Percentiles rank a stretch among this genome's conserved stretches.
phyloP scores from a whole-genome alignment of 1,140 invertebrate species.

The Maconellicoccus hirsutus region DNA sequence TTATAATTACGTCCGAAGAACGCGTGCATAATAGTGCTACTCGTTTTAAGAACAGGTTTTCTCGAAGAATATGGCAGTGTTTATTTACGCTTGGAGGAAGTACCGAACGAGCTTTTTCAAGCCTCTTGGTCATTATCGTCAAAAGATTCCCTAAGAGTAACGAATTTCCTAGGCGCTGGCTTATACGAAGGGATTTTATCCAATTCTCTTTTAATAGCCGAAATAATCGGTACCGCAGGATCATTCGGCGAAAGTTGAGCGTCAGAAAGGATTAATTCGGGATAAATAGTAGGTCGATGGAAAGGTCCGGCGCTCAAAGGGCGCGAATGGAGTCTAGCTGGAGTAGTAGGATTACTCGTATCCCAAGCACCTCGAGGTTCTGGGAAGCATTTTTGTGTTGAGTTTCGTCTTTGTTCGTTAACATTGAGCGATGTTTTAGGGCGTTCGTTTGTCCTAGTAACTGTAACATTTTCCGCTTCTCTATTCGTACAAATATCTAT shows the following conservation, averaged over 20 bases:
- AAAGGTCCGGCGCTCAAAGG: constrained; percentile 49
- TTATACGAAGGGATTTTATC: constrained; percentile 35
- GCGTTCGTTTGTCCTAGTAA: background rate
- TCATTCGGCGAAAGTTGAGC: constrained; percentile 40
- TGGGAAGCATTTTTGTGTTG: background rate
- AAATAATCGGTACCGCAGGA: constrained; percentile 49
- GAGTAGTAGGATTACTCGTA: constrained; percentile 34
- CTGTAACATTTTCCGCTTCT: background rate
- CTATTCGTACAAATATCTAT: constrained; percentile 1
- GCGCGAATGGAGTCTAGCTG: constrained; percentile 32
- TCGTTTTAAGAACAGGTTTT: background rate
- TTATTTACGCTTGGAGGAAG: background rate
- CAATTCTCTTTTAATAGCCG: constrained; percentile 49
- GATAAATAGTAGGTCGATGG: constrained; percentile 41
- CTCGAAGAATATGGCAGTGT: background rate
- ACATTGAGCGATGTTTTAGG: background rate
- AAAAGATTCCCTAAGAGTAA: background rate
- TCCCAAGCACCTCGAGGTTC: constrained; percentile 39
- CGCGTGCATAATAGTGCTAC: background rate
- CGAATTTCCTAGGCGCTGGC: background rate
- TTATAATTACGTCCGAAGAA: background rate
- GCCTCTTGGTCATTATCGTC: background rate
- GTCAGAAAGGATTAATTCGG: constrained; percentile 39
- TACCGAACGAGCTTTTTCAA: background rate
- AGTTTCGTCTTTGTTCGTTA: background rate